Conservation (phyloP, 2,888 invertebrate genomes). For the Tetramorium bicarinatum region DNA sequence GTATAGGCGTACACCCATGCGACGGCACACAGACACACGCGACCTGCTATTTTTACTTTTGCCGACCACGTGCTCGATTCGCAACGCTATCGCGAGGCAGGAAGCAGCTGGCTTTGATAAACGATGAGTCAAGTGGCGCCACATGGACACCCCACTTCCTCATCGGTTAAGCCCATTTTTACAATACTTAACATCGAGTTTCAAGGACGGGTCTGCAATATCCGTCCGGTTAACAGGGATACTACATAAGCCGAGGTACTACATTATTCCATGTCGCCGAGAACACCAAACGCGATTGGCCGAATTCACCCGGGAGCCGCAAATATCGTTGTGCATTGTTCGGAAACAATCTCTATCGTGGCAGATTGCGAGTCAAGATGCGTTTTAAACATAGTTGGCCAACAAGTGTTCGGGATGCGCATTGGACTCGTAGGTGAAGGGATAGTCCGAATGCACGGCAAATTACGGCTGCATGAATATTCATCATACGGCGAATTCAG, state of each 20-base stretch:
- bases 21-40: not conserved
- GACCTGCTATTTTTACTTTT: conserved; percentile 21
- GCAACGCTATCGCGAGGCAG: not conserved
- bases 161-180: conserved; percentile 30
- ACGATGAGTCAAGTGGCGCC: conserved; percentile 29
- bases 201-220: conserved; percentile 6
- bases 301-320: not conserved
- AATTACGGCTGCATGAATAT: conserved; percentile 32
- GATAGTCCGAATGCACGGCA: conserved; percentile 19
- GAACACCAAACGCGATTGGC: not conserved
- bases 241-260: not conserved
- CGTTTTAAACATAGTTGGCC: conserved; percentile 2
- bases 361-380: not conserved
- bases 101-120: conserved; percentile 39
- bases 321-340: not conserved
- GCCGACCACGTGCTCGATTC: conserved; percentile 33
- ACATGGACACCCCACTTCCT: conserved; percentile 21
- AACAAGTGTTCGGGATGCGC: not conserved
- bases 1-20: not conserved
- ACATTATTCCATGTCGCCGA: not conserved
- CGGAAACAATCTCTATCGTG: not conserved
- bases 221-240: not conserved
- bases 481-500: not conserved
- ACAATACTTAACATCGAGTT: conserved; percentile 1
- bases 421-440: not conserved